phyloP scores from a whole-genome alignment of 2,113 vertebrate species.

The Alexandromys fortis region DNA sequence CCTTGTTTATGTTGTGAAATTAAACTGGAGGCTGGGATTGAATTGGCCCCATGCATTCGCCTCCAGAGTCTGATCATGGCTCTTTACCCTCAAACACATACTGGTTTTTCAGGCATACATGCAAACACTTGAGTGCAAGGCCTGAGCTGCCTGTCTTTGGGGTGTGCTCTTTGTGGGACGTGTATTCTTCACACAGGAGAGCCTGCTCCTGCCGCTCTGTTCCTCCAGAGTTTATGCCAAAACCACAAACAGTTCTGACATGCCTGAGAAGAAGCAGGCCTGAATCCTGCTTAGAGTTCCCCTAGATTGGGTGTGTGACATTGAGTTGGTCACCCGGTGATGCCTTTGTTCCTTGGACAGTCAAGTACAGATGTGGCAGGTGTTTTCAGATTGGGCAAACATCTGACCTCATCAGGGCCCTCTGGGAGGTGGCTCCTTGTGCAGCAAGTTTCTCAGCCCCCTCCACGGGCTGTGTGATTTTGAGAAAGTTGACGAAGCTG shows the following conservation, averaged over 20 bases:
- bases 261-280: not conserved
- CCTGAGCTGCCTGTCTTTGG: not conserved
- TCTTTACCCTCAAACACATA: not conserved
- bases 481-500: not conserved
- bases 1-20: not conserved
- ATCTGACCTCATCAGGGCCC: not conserved
- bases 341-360: not conserved
- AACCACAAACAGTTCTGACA: not conserved
- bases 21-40: not conserved
- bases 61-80: not conserved
- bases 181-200: not conserved
- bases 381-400: not conserved
- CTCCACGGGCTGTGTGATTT: not conserved
- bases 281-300: not conserved
- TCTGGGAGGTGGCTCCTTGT: not conserved
- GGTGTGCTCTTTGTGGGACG: not conserved
- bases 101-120: not conserved
- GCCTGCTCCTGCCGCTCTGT: not conserved
- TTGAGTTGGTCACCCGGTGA: not conserved
- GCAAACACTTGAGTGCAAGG: rapidly evolving
- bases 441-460: no score
- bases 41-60: not conserved
- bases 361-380: not conserved
- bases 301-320: not conserved
- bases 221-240: not conserved